Percentiles rank a stretch among this genome's conserved stretches.
Evolutionary conservation across 2,113 vertebrate genomes (phyloP).

Genomic region (Rynchops niger): DNA sequence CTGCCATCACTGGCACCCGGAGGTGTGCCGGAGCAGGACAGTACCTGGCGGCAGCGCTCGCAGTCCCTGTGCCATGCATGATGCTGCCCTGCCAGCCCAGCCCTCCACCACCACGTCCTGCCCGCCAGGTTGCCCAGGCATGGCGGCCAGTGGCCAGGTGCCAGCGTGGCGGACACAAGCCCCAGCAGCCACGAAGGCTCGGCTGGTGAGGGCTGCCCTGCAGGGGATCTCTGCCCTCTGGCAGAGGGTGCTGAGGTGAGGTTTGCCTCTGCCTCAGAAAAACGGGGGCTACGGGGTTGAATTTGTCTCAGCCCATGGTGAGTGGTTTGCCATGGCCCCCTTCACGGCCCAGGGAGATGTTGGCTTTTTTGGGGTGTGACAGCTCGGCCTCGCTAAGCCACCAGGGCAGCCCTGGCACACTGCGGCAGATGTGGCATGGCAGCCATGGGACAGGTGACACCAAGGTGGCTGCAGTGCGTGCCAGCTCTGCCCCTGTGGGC

Average conservation of each 20-base stretch:
- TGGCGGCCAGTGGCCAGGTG: no score
- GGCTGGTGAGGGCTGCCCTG: background rate
- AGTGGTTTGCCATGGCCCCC: background rate
- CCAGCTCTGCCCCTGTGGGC: background rate
- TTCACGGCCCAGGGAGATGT: background rate
- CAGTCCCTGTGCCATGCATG: no score
- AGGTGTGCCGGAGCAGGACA: background rate
- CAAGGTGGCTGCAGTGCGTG: background rate
- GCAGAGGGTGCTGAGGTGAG: background rate
- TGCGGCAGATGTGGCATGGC: background rate
- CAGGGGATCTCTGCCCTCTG: no score
- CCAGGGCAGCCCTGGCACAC: background rate
- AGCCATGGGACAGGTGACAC: background rate
- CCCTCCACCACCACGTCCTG: background rate
- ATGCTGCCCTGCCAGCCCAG: background rate
- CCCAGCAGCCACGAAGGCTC: background rate
- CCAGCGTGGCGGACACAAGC: background rate
- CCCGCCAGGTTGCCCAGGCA: no score
- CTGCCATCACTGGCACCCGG: background rate
- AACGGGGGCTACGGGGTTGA: background rate
- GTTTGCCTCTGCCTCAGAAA: no score
- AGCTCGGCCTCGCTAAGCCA: no score
- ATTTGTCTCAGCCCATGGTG: no score
- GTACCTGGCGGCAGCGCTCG: background rate
- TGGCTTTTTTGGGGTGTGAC: background rate